Evolutionary conservation across 2,888 invertebrate genomes (phyloP), one percentile per base, ranked within the genome.

Genomic region (Eupithecia inturbata): DNA sequence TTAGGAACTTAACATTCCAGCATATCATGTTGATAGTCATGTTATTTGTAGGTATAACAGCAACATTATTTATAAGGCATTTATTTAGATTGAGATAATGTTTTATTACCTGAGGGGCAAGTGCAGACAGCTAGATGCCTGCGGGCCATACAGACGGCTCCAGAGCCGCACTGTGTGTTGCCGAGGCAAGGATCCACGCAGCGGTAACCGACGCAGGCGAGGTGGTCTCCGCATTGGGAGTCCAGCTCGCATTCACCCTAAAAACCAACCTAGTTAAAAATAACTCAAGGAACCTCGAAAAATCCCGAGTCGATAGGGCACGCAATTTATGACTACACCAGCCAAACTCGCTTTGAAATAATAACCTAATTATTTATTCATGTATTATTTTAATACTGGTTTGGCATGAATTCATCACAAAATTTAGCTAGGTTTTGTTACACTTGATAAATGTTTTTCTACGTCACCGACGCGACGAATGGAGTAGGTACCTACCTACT

Each of bases 121-220:
- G 97, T 97, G 88, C 98, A 98, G 57, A 98, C 97, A 6, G 98
- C 97, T 69, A 97, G 95, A 89, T 98, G 97, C 41, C 96, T 95
- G 73, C 97, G 95, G 0, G 97, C 96, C 87, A 96, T 96, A 85
- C 98, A 98, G 71, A 95, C 95, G 57, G 97, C 97, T 26, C 96
- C 97, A 0, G 96, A 91, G 10, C 97, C 97, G 83, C 98, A 98
- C 87, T 97, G 97, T 1, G 91, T 87, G 87, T 94, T 93, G 74
- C 97, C 96, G 57, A 96, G 95, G 84, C 97, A 97, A 0, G 97
- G 97, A 90, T 97, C 95, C 75, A 95, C 95, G 89, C 96, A 97
- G 86, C 95, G 95, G 89, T 96, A 97, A 83, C 97, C 96, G 69
- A 97, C 97, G 87, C 98, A 98, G 41, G 97, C 97, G 78, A 96